These are phyloP conservation scores for Strix uralensis DNA, from an alignment of 2,113 vertebrate genomes.

Conservation along the genomic window DNA sequence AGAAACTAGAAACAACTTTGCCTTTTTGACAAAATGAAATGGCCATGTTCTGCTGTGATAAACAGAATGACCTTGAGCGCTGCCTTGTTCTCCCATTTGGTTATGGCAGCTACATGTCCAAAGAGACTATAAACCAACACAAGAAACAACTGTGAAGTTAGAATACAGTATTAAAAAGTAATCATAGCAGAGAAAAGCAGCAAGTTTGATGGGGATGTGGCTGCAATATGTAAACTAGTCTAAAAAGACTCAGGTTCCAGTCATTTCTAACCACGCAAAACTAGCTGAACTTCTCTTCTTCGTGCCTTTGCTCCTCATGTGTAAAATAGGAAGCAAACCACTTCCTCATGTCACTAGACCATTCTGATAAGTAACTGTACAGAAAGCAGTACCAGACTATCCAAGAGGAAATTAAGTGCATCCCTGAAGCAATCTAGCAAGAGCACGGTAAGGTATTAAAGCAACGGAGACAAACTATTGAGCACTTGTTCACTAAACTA, in stretches of 20 bases:
- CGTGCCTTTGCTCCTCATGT: neutral
- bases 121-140: neutral
- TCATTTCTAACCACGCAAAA: slow-evolving; percentile 16
- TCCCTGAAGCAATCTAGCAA: neutral
- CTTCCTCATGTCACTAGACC: slow-evolving; percentile 27
- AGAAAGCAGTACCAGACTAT: neutral
- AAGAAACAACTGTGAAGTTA: neutral
- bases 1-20: neutral
- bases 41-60: neutral
- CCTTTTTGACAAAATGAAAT: neutral
- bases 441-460: neutral
- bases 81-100: fast-evolving
- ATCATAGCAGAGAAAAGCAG: neutral
- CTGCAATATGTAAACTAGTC: slow-evolving; percentile 8
- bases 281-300: neutral
- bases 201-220: neutral
- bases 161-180: neutral
- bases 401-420: neutral
- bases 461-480: neutral
- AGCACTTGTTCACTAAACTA: neutral
- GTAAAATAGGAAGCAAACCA: slow-evolving; percentile 31
- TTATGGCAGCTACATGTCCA: neutral
- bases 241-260: neutral
- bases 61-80: fast-evolving
- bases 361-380: neutral